These are phyloP conservation scores for Percina caprodes DNA, from an alignment of 2,113 vertebrate species.

Conservation along the genomic window DNA sequence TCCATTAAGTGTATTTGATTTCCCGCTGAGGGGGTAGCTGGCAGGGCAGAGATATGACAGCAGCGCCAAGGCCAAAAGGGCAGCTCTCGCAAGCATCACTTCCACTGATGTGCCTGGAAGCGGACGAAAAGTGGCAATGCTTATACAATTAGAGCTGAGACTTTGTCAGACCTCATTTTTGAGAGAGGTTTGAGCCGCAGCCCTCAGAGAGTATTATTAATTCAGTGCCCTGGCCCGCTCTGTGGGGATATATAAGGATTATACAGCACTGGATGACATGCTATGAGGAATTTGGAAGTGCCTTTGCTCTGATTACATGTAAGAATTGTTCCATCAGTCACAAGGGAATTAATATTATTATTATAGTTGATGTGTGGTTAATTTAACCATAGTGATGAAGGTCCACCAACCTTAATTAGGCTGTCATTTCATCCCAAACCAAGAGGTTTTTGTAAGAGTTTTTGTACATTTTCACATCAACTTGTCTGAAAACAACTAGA, in stretches of 20 bases:
- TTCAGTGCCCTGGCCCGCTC: slow-evolving; percentile 59
- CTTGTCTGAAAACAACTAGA: no score
- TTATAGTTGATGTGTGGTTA: slow-evolving; percentile 22
- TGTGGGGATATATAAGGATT: slow-evolving; percentile 70
- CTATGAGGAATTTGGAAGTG: slow-evolving; percentile 45
- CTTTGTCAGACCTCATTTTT: slow-evolving; percentile 80
- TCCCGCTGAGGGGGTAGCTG: slow-evolving; percentile 66
- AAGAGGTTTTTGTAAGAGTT: background rate
- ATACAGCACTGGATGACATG: slow-evolving; percentile 55
- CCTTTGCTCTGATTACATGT: slow-evolving; percentile 57
- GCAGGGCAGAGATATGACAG: slow-evolving; percentile 63
- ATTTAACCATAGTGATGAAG: background rate
- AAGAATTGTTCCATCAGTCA: slow-evolving; percentile 47
- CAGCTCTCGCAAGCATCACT: slow-evolving; percentile 70
- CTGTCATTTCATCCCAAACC: background rate
- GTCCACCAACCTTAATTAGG: background rate
- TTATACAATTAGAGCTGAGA: slow-evolving; percentile 79
- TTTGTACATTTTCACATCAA: no score
- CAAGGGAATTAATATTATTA: slow-evolving; percentile 34
- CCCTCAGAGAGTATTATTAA: slow-evolving; percentile 75
- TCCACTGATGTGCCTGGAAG: slow-evolving; percentile 70
- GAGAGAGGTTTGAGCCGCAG: slow-evolving; percentile 73
- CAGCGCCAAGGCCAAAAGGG: slow-evolving; percentile 62
- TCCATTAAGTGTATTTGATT: slow-evolving; percentile 86
- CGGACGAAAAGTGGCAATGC: slow-evolving; percentile 67